These are phyloP conservation scores for Poeciliopsis paucimaculata DNA, from an alignment of 2,797 vertebrate species.

Conservation along the genomic window DNA sequence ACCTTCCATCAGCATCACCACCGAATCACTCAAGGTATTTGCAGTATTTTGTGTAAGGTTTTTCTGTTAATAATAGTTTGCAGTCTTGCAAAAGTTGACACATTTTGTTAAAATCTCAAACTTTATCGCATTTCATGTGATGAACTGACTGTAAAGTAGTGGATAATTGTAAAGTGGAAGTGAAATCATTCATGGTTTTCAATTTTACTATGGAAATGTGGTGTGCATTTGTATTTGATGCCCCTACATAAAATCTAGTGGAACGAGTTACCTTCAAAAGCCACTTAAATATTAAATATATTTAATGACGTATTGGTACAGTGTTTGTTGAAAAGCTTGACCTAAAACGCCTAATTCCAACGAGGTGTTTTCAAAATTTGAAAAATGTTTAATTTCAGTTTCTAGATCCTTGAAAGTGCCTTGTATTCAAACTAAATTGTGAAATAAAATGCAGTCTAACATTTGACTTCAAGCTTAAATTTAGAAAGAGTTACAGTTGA, in stretches of 20 bases:
- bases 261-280: background rate
- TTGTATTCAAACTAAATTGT: too few species aligned
- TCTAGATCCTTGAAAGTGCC: too few species aligned
- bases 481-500: too few species aligned
- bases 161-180: background rate
- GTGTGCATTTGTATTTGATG: background rate
- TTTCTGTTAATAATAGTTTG: background rate
- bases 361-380: too few species aligned
- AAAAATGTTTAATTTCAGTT: too few species aligned
- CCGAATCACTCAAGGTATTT: constrained; percentile 90
- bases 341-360: too few species aligned
- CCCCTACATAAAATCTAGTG: background rate
- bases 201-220: background rate
- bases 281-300: background rate
- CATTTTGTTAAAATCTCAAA: background rate
- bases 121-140: background rate
- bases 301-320: too few species aligned
- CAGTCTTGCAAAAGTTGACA: background rate
- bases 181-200: background rate
- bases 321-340: too few species aligned
- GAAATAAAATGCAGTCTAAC: too few species aligned
- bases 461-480: too few species aligned
- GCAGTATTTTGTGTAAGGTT: background rate
- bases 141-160: background rate
- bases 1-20: constrained; percentile 93